phyloP scores from a whole-genome alignment of 2,113 vertebrate species.

The Okapia johnstoni region DNA sequence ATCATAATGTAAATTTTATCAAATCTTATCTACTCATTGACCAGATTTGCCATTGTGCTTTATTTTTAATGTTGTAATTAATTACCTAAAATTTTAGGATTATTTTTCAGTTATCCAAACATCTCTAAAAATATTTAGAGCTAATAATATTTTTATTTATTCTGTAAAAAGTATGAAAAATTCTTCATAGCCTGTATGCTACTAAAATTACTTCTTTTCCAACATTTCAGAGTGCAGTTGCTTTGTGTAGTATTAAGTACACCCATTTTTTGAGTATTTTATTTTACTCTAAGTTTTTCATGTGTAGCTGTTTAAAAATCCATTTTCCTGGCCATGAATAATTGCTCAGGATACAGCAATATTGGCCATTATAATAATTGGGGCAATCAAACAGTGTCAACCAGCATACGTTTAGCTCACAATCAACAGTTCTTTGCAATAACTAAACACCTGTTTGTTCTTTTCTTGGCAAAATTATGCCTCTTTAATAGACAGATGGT shows the following conservation, averaged over 20 bases:
- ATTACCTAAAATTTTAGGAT: neutral
- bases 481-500: neutral
- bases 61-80: neutral
- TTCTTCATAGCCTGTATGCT: neutral
- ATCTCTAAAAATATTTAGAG: neutral
- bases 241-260: neutral
- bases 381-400: neutral
- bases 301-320: neutral
- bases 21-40: neutral
- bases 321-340: neutral
- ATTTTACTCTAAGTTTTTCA: neutral
- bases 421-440: neutral
- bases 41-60: neutral
- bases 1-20: neutral
- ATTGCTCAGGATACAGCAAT: neutral
- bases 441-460: conserved; percentile 20
- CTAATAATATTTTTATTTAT: neutral
- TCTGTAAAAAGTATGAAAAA: neutral
- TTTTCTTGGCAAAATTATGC: neutral
- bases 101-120: neutral
- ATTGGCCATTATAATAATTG: neutral
- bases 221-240: neutral
- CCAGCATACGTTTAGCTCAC: neutral
- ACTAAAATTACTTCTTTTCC: neutral
- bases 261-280: neutral